Evolutionary conservation across 2,888 invertebrate species (phyloP).

Genomic region (Timema cristinae): DNA sequence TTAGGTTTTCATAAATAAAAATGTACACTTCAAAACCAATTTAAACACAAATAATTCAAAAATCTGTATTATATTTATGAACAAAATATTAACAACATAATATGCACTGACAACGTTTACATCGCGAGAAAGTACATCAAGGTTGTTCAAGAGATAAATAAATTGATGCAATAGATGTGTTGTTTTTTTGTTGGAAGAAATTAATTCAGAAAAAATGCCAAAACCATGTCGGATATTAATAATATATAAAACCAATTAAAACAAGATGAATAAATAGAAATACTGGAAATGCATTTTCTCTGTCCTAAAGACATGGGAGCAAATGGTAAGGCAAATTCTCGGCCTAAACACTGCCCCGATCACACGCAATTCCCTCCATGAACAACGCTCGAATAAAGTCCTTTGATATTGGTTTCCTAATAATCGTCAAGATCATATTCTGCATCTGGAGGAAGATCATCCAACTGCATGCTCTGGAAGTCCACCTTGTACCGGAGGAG

Average conservation of each 20-base stretch:
- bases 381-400: not conserved
- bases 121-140: too few relatives aligned
- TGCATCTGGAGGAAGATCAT: slow-evolving; percentile 78
- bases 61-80: too few relatives aligned
- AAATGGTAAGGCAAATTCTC: slow-evolving; percentile 14
- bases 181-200: too few relatives aligned
- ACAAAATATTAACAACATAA: too few relatives aligned
- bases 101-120: too few relatives aligned
- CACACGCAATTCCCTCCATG: slow-evolving; percentile 1
- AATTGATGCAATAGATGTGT: too few relatives aligned
- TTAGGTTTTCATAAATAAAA: too few relatives aligned
- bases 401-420: slow-evolving; percentile 42
- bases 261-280: slow-evolving; percentile 13
- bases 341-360: slow-evolving; percentile 6
- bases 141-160: too few relatives aligned
- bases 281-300: slow-evolving; percentile 14
- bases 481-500: slow-evolving; percentile 98
- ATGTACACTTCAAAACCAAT: too few relatives aligned
- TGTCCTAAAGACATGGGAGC: not conserved
- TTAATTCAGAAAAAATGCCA: too few relatives aligned
- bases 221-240: not conserved
- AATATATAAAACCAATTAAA: slow-evolving; percentile 4
- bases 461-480: slow-evolving; percentile 95
- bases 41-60: too few relatives aligned
- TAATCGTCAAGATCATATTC: slow-evolving; percentile 92